These are phyloP conservation scores for Pterocles burchelli DNA, from an alignment of 2,113 vertebrate species.

Conservation along the genomic window DNA sequence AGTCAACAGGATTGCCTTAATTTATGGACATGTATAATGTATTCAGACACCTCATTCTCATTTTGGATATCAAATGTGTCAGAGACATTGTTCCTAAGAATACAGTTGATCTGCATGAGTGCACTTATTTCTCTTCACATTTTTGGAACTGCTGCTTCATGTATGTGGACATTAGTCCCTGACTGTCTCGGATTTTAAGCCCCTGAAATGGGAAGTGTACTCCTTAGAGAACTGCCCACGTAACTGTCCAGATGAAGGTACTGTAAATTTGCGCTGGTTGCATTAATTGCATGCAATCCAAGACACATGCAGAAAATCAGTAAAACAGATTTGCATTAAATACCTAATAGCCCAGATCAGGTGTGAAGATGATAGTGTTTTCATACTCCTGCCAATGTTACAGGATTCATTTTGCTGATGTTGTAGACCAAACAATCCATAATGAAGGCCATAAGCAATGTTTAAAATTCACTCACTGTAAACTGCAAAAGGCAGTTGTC, in stretches of 20 bases:
- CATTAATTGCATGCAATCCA: background rate
- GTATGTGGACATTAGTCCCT: fast-evolving
- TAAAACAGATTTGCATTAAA: background rate
- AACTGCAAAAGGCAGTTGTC: background rate
- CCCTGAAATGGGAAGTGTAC: background rate
- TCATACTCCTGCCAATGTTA: background rate
- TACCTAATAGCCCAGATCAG: background rate
- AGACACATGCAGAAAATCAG: background rate
- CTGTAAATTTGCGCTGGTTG: background rate
- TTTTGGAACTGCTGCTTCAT: background rate
- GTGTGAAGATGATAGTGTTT: background rate
- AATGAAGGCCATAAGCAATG: background rate
- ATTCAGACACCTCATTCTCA: background rate
- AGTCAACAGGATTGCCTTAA: background rate
- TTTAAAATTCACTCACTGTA: background rate
- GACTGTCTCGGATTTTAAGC: background rate
- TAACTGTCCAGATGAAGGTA: background rate
- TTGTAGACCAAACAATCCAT: background rate
- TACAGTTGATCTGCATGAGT: background rate
- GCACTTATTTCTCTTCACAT: background rate
- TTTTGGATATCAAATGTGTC: background rate
- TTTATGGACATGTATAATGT: background rate
- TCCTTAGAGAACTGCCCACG: background rate
- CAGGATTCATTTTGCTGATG: background rate
- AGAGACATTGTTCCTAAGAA: background rate